Evolutionary conservation across 2,113 vertebrate genomes (phyloP).

Genomic region (Malurus alboscapulatus): DNA sequence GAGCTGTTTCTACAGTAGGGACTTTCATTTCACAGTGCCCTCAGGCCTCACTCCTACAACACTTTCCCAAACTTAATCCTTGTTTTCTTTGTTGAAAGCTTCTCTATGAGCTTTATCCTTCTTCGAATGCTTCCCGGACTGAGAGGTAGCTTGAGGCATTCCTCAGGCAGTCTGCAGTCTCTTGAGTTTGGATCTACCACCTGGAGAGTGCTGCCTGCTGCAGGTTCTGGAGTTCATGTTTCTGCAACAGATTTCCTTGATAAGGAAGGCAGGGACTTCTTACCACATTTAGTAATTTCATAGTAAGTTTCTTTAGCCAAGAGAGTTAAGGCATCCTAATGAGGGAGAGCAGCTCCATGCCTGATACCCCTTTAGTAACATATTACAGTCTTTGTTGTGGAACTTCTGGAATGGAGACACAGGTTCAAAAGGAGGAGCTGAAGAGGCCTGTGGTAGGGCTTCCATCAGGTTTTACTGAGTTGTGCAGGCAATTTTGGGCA

Average conservation of each 20-base stretch:
- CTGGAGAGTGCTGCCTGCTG: not conserved
- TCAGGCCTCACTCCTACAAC: not conserved
- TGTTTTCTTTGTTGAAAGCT: not conserved
- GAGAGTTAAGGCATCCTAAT: not conserved
- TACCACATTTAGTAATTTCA: not conserved
- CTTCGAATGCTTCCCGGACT: rapidly evolving
- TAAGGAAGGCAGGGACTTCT: not conserved
- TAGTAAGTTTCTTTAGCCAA: not conserved
- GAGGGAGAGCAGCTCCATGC: not conserved
- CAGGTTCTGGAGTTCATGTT: rapidly evolving
- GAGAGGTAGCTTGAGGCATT: not conserved
- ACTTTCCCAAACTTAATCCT: not conserved
- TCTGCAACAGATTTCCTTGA: not conserved
- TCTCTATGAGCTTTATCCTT: not conserved
- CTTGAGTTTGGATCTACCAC: no score
- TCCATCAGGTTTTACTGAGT: not conserved
- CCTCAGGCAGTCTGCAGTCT: not conserved
- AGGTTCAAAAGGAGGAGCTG: not conserved
- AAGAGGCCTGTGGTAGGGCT: not conserved
- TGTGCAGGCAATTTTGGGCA: not conserved
- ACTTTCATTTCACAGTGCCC: not conserved
- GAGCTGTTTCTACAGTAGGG: not conserved
- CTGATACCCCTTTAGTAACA: rapidly evolving
- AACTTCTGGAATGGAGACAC: not conserved
- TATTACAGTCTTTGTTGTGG: not conserved